phyloP scores from a whole-genome alignment of 2,797 vertebrate species.

The Semotilus atromaculatus region DNA sequence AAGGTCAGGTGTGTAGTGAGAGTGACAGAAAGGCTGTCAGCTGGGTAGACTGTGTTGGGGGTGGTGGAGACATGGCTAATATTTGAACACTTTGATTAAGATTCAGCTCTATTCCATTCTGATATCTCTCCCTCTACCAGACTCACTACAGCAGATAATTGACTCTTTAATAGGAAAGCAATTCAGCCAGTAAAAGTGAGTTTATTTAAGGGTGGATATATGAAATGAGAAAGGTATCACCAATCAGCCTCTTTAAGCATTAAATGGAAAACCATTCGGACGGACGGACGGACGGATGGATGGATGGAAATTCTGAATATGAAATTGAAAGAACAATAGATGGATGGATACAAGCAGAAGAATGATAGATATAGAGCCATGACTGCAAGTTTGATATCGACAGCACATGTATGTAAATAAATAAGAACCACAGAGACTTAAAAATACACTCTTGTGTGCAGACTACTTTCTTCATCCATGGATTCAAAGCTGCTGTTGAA shows the following conservation, averaged over 20 bases:
- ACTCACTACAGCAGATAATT: slow-evolving; percentile 50
- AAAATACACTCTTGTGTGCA: background rate
- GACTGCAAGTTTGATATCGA: background rate
- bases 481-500: background rate
- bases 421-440: background rate
- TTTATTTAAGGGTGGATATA: background rate
- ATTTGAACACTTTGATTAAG: slow-evolving; percentile 47
- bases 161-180: slow-evolving; percentile 16
- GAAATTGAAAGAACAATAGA: too few relatives aligned
- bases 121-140: slow-evolving; percentile 30
- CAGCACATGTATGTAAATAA: background rate
- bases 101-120: slow-evolving; percentile 38
- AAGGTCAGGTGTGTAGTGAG: slow-evolving; percentile 20
- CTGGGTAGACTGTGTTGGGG: slow-evolving; percentile 17
- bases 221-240: background rate
- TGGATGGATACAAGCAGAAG: too few relatives aligned
- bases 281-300: too few relatives aligned
- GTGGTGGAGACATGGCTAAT: slow-evolving; percentile 7
- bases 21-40: slow-evolving; percentile 22
- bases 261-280: background rate
- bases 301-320: too few relatives aligned
- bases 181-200: background rate
- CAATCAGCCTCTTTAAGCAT: background rate
- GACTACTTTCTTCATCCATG: background rate
- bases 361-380: background rate